Evolutionary conservation across 2,888 invertebrate species (phyloP), one percentile per base, ranked within the genome.

Genomic region (Drosophila recens): DNA sequence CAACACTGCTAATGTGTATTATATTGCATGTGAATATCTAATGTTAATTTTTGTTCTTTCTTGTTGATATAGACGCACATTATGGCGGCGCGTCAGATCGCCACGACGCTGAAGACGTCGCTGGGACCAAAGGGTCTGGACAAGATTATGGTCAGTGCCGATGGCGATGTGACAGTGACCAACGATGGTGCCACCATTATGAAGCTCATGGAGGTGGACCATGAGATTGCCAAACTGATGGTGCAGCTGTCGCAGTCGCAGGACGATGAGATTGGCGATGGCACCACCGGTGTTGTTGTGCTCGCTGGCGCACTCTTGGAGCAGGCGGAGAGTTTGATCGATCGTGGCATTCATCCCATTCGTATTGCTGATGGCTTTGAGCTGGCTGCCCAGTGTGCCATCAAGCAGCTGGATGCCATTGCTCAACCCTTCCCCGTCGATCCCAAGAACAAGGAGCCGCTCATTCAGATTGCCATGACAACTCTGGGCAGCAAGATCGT

Each of bases 151-250:
- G 98, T 99, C 1, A 97, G 97, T 10, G 94, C 97, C 0, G 99
- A 99, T 92, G 99, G 99, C 33, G 99, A 99, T 85, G 96, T 99
- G 1, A 98, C 98, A 0, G 97, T 99, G 43, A 99, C 99, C 48
- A 99, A 99, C 91, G 99, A 99, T 93, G 99, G 99, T 27, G 99
- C 99, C n/a, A 99, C 99, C 1, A 99, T 99, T 90, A 94, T 99
- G 81, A 98, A 98, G 93, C 95, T 97, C 93, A 99, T 99, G 99
- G 99, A 99, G 92, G 98, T 99, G 6, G 98, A 99, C 33, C 99
- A 99, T 92, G 97, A 99, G 94, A 98, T 99, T 83, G 99, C 98
- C 40, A 99, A 99, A 92, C 94, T 99, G 54, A 96, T 99, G 95
- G 99, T 99, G 27, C 98, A 99, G 92, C 93, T 99, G 67, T 98